Base-by-base conservation (phyloP, 2,797 vertebrate genomes). In the Myotis vivesi region DNA sequence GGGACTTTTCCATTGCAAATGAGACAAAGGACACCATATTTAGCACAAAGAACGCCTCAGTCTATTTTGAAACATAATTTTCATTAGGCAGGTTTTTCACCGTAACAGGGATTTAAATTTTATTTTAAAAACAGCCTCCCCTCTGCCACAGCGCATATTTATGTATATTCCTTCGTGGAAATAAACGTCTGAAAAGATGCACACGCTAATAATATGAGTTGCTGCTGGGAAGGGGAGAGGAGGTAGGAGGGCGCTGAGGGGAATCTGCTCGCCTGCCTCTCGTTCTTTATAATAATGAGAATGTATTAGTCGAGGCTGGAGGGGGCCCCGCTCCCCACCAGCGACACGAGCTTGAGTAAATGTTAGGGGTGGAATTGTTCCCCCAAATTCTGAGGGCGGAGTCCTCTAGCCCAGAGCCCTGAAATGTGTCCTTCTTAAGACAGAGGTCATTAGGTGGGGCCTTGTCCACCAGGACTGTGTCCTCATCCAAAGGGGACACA, bases 1-100 rank as follows among this genome's bases (percentile, higher is more conserved):
- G 92, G 75, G 90, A 94, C 64, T 95, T 96, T 94, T 86, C 97
- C 95, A 95, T 95, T 94, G 93, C 96, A 96, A 94, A 96, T 94
- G 96, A 95, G 90, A 95, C 73, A 79, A 59, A 64, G 89, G 75
- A 73, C 84, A 68, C 55, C 15, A 4, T 81, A 72, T 46, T 94
- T 88, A 95, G 84, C 62, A 87, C 83, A 33, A 91, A 95, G 62
- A 89, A 87, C 0, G 80, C 95, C 96, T 92, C 87, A 13, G 83
- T 96, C 93, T 95, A 59, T 95, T 95, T 95, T 66, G 92, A 96
- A 97, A 95, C 82, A 68, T 88, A 59, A 88, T 96, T 95, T 96
- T 96, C 92, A 96, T 96, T 95, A 96, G 94, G 69, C 69, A 88
- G 93, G 71, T 53, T 96, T 95, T 57, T 86, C 87, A 93, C 93